A percentile compares a stretch with the other conserved stretches of the same genome.
Conservation (phyloP, 2,888 invertebrate species). For the Agrochola macilenta region DNA sequence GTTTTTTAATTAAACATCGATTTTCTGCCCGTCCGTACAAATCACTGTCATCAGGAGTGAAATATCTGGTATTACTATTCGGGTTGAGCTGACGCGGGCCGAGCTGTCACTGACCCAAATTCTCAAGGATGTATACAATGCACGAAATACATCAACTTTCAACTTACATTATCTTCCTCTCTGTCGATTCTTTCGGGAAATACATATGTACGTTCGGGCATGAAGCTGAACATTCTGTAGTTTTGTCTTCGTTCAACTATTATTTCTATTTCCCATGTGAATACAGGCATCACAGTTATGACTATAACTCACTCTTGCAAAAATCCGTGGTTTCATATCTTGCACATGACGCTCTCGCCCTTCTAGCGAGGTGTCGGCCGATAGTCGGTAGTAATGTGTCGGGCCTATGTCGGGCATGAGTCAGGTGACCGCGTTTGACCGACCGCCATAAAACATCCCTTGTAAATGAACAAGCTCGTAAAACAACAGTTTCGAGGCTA, state of each 20-base stretch:
- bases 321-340: background rate
- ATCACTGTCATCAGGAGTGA: too few relatives aligned
- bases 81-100: too few relatives aligned
- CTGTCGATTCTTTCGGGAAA: conserved; percentile 12
- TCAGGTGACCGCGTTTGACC: background rate
- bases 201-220: background rate
- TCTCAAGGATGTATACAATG: background rate
- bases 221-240: too few relatives aligned
- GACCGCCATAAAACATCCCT: conserved; percentile 16
- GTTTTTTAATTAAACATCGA: too few relatives aligned
- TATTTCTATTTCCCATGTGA: conserved; percentile 1
- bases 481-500: conserved; percentile 10
- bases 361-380: background rate
- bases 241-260: background rate
- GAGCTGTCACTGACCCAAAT: too few relatives aligned
- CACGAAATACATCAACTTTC: background rate
- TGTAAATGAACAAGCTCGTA: conserved; percentile 11
- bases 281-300: background rate
- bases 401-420: background rate
- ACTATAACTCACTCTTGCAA: conserved; percentile 9
- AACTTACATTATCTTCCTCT: conserved; percentile 7
- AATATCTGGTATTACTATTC: too few relatives aligned
- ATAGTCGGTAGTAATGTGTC: conserved; percentile 8
- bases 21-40: too few relatives aligned
- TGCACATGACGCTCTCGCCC: background rate